Evolutionary conservation across 2,888 invertebrate genomes (phyloP).

Genomic region (Tetheella fluctuosa): DNA sequence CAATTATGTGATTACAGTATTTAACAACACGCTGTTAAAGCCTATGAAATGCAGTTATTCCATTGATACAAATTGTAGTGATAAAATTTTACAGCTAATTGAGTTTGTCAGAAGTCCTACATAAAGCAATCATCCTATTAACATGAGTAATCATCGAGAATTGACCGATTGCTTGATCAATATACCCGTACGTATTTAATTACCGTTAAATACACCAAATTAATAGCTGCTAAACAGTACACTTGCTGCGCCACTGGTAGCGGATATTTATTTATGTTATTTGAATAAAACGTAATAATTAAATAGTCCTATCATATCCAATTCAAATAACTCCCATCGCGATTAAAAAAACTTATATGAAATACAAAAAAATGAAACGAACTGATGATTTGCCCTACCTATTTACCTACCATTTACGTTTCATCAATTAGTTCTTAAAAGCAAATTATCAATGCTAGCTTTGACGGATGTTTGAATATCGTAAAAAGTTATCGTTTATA

Average conservation of each 20-base stretch:
- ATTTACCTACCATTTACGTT: not conserved
- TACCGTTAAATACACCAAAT: constrained; percentile 62
- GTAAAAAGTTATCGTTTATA: not conserved
- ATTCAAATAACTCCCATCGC: not conserved
- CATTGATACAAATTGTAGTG: not conserved
- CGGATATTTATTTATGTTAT: not conserved
- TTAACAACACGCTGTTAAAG: not conserved
- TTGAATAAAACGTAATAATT: not conserved
- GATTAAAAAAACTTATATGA: not conserved
- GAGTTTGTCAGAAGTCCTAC: constrained; percentile 33
- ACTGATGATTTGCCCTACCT: not conserved
- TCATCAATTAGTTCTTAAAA: not conserved
- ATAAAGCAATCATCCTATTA: constrained; percentile 62
- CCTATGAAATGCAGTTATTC: not conserved
- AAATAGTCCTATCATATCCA: not conserved
- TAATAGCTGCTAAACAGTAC: constrained; percentile 52
- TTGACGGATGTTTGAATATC: not conserved
- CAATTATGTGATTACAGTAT: not conserved
- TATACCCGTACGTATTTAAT: constrained; percentile 60
- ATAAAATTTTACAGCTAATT: constrained; percentile 1
- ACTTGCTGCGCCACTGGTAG: constrained; percentile 5
- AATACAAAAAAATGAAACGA: not conserved
- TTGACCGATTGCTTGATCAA: constrained; percentile 66
- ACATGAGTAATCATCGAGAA: constrained; percentile 59
- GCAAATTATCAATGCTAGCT: not conserved